A percentile compares a stretch with the other conserved stretches of the same genome.
phyloP scores from a whole-genome alignment of 2,888 invertebrate species.

The Parnassius mnemosyne region DNA sequence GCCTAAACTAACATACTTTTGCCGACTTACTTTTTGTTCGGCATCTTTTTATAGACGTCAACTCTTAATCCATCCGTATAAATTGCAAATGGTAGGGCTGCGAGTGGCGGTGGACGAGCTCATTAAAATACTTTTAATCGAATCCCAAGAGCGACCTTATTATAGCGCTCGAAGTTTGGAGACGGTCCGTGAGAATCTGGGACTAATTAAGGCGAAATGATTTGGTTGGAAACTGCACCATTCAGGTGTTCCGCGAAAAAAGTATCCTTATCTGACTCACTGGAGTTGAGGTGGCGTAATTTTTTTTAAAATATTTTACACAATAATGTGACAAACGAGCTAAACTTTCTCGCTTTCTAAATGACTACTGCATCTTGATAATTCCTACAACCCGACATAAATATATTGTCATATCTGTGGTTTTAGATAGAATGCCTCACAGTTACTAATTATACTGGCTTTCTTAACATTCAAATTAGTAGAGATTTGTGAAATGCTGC shows the following conservation, averaged over 20 bases:
- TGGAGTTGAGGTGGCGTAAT: not conserved
- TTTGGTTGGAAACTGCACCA: slow-evolving; percentile 33
- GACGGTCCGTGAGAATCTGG: slow-evolving; percentile 56
- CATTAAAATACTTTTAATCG: slow-evolving; percentile 70
- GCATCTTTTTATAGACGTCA: slow-evolving; percentile 3
- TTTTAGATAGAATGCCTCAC: too few relatives aligned
- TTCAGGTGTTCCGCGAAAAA: slow-evolving; percentile 21
- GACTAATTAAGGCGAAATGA: slow-evolving; percentile 55
- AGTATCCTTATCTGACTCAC: slow-evolving; percentile 12
- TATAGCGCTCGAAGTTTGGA: slow-evolving; percentile 42
- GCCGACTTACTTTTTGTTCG: too few relatives aligned
- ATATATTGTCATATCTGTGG: too few relatives aligned
- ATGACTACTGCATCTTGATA: too few relatives aligned
- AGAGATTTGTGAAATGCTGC: too few relatives aligned
- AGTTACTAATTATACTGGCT: too few relatives aligned
- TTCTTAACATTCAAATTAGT: too few relatives aligned
- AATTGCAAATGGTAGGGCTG: slow-evolving; percentile 13
- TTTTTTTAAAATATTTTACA: not conserved
- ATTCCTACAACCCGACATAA: too few relatives aligned
- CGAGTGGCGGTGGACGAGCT: slow-evolving; percentile 39
- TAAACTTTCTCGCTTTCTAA: too few relatives aligned
- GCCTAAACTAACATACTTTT: too few relatives aligned
- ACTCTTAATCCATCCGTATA: slow-evolving; percentile 9
- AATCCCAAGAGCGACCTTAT: slow-evolving; percentile 46
- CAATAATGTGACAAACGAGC: not conserved